Percentiles rank a stretch among this genome's conserved stretches.
These are phyloP conservation scores for Paratilapia polleni DNA, from an alignment of 2,113 vertebrate species.

Conservation along the genomic window DNA sequence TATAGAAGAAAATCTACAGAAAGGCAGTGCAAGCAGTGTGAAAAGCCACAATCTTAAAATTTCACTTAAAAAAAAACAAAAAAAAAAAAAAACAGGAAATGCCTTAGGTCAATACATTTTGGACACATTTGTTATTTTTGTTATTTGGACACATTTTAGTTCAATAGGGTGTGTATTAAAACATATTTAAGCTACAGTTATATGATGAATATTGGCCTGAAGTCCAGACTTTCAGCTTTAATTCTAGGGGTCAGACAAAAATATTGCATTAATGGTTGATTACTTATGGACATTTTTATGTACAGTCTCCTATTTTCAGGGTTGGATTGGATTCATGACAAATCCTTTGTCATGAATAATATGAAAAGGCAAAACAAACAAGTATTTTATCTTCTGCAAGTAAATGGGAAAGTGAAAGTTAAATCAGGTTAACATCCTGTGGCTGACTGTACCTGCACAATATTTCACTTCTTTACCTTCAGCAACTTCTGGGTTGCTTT, in stretches of 20 bases:
- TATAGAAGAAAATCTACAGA: neutral
- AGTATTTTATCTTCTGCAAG: neutral
- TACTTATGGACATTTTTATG: neutral
- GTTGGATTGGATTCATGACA: neutral
- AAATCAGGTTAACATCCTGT: fast-evolving
- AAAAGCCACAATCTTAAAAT: fast-evolving
- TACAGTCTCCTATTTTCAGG: neutral
- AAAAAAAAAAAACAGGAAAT: too few species aligned
- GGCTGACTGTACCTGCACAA: neutral
- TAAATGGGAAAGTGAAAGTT: neutral
- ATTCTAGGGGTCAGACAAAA: neutral
- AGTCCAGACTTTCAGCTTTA: neutral
- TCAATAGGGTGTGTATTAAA: fast-evolving
- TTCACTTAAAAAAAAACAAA: fast-evolving
- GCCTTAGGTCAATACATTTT: neutral
- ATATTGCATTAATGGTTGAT: neutral
- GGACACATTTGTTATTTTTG: neutral
- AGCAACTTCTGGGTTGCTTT: too few species aligned
- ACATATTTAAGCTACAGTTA: neutral
- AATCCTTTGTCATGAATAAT: fast-evolving
- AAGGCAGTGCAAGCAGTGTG: neutral
- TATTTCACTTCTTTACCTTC: neutral
- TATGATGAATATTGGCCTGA: neutral
- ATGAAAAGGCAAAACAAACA: neutral
- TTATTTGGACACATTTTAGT: too few species aligned